Percentiles rank a stretch among this genome's conserved stretches.
These are phyloP conservation scores for Meta bourneti DNA, from an alignment of 2,888 invertebrate genomes.

Conservation along the genomic window DNA sequence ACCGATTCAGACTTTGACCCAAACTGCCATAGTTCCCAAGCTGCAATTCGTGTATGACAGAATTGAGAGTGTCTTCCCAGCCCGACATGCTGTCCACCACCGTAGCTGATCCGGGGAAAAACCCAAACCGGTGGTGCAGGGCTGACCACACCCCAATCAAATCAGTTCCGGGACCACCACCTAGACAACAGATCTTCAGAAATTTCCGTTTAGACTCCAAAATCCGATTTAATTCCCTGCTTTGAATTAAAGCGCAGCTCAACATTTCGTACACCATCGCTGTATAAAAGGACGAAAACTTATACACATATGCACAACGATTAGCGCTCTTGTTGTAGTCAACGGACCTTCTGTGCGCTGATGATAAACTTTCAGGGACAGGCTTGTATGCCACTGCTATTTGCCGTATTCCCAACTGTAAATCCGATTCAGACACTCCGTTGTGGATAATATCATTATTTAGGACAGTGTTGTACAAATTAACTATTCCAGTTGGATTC, in stretches of 20 bases:
- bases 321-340: conserved; percentile 47
- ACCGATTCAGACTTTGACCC: neutral
- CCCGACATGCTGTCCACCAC: conserved; percentile 31
- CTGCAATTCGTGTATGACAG: conserved; percentile 19
- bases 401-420: conserved; percentile 16
- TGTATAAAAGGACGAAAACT: conserved; percentile 51
- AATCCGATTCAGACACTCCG: neutral
- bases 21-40: conserved; percentile 28
- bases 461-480: conserved; percentile 28
- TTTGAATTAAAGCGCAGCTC: neutral
- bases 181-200: conserved; percentile 52
- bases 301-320: conserved; percentile 63
- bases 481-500: neutral
- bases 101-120: conserved; percentile 1
- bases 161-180: conserved; percentile 61
- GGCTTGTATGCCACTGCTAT: conserved; percentile 37
- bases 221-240: neutral
- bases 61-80: conserved; percentile 24
- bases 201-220: neutral
- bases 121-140: conserved; percentile 7
- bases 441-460: neutral
- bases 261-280: conserved; percentile 24
- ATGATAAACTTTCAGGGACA: neutral
- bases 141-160: conserved; percentile 33
- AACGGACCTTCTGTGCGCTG: neutral